phyloP scores from a whole-genome alignment of 2,888 invertebrate genomes.

The Xestia rhomboidea region DNA sequence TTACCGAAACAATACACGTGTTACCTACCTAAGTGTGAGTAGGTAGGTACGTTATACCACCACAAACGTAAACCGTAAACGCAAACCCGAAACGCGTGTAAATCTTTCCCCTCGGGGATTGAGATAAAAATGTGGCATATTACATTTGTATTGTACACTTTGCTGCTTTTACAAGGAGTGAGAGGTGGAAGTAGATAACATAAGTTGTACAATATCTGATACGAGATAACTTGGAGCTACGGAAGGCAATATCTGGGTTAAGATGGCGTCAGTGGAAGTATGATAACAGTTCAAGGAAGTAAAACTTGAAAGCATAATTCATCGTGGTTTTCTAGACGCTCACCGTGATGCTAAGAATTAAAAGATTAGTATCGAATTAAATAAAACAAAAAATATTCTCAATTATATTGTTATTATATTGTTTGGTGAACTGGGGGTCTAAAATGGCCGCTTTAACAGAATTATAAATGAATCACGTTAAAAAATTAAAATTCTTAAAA shows the following conservation, averaged over 20 bases:
- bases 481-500: no score
- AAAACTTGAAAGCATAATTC: not conserved
- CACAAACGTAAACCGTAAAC: slow-evolving; percentile 22
- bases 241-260: slow-evolving; percentile 25
- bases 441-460: no score
- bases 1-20: slow-evolving; percentile 19
- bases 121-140: slow-evolving; percentile 50
- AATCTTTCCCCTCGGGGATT: slow-evolving; percentile 43
- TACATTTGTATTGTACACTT: slow-evolving; percentile 50
- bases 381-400: no score
- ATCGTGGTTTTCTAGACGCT: not conserved
- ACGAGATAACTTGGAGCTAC: slow-evolving; percentile 23
- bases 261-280: slow-evolving; percentile 15
- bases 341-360: not conserved
- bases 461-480: no score
- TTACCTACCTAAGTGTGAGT: slow-evolving; percentile 20
- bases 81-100: slow-evolving; percentile 46
- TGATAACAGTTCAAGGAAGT: slow-evolving; percentile 12
- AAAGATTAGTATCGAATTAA: not conserved
- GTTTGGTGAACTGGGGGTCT: no score
- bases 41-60: not conserved
- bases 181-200: slow-evolving; percentile 31
- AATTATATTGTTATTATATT: no score
- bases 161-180: slow-evolving; percentile 35
- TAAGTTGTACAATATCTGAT: slow-evolving; percentile 42